Evolutionary conservation across 1,140 invertebrate species (phyloP), one percentile per base, ranked within the genome.

Genomic region (Mizuhopecten yessoensis): DNA sequence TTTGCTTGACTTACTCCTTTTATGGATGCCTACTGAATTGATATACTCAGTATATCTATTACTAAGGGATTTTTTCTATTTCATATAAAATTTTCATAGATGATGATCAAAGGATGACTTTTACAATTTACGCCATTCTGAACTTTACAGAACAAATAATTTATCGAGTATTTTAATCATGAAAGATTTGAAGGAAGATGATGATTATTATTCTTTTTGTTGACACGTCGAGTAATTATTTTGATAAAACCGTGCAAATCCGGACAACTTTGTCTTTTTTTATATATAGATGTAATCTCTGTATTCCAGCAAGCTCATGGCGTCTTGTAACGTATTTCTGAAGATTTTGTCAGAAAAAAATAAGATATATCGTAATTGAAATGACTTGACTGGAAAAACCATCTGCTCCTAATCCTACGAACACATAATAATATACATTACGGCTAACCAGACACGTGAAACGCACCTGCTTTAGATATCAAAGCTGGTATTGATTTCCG

Each of bases 401-500:
- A 75, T 9, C 57, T 75, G 57, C 57, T 75, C 57, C 57, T 75
- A 75, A 75, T 75, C 57, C 57, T 23, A 29, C 23, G 29, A 75
- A 75, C 23, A 75, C 57, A 75, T 75, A n/a, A n/a, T n/a, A 75
- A 75, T 75, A 75, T 75, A 75, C 57, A 75, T 75, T 75, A 75
- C 2, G 57, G 5, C 0, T 17, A 75, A 17, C n/a, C 57, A n/a
- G 23, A 75, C 57, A 29, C 57, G n/a, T 29, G 57, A 75, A 29
- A 29, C n/a, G 57, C 57, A 75, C 57, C 57, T 75, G 57, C 57
- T 75, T 75, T 29, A 1, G 36, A 20, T 49, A 49, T 15, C 45
- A 49, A 49, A 49, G 3, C 23, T n/a, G n/a, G 15, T n/a, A 75
- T 75, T 29, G 57, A 75, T 75, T 75, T 75, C 57, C 57, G 23